Evolutionary conservation across 2,888 invertebrate genomes (phyloP), one percentile per base, ranked within the genome.

Genomic region (Drosophila buzzatii): DNA sequence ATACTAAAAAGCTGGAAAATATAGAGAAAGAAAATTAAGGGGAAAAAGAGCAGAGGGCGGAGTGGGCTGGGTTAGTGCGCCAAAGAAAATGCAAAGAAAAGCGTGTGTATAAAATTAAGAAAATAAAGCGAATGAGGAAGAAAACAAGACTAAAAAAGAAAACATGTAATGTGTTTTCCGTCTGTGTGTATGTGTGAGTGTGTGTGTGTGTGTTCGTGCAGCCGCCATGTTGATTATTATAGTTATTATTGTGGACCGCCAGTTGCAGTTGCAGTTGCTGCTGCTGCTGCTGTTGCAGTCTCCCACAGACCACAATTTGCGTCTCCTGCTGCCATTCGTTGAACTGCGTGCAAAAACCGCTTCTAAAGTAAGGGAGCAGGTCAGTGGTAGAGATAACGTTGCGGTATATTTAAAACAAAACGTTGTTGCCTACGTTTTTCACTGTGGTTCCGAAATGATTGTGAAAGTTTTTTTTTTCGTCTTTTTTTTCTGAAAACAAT

Each of bases 81-180:
- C 67, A 35, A 68, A 77, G 75, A 82, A 75, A 85, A 81, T 74
- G 76, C 85, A 81, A 85, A 80, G 67, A 70, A 73, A 73, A 74
- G 71, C 73, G 79, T 82, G 79, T 79, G 82, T 76, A 85, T 82
- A 82, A 83, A 85, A 83, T 82, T 82, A 85, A 85, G 81, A 83
- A 84, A 85, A 85, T 80, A 68, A 79, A 85, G 85, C 27, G 49
- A 44, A 37, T 49, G 12, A 52, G 39, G n/a, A 37, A 37, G 20
- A 47, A 52, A 37, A 42, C 23, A 59, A 55, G 47, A 65, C 39
- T 41, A n/a, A n/a, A 41, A 23, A 44, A 33, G 14, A 31, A 47
- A 59, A 33, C 45, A 23, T 57, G 55, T 56, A 53, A 64, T 65
- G 62, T 60, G 55, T 41, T 66, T 57, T 52, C 59, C 56, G 44